Evolutionary conservation across 53 echinoderm and acorn worm species (phyloP), one percentile per base, ranked within the genome.

Genomic region (Hippasteria phrygiana): DNA sequence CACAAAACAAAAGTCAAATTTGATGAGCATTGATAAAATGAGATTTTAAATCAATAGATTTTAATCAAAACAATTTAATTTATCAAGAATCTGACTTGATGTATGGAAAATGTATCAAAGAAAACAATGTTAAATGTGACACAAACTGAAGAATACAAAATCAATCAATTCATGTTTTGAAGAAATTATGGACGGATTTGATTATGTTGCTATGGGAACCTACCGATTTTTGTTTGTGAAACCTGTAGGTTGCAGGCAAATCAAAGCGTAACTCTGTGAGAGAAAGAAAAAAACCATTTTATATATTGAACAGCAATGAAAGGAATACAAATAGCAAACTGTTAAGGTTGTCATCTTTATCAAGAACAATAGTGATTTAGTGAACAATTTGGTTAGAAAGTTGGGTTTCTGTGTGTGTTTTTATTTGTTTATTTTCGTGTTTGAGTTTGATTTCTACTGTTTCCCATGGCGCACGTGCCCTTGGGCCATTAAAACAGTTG

Each of bases 141-240:
- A 72, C 72, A 37, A 33, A 5, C 6, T 26, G 6, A 27, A 27
- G 24, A 31, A 27, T 42, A 7, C 17, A 76, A 76, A 27, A 8
- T 77, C 77, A 45, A 48, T 48, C 48, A 10, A 48, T n/a, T 45
- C 46, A 45, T 11, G 11, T 45, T 18, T 18, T 12, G 3, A 56
- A 3, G 3, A 56, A 56, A 56, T 12, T 12, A 18, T 56, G 20
- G 26, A 48, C 1, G 10, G 27, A 33, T 33, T 66, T 32, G 7
- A 39, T 1, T 80, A 12, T 37, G 29, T 37, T 16, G 40, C 4
- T 54, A 66, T 34, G 73, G 28, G 55, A 31, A 93, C 93, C 17
- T 88, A 96, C 96, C 14, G 96, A 96, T 71, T 94, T 94, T 41
- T 96, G 94, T 39, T 96, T 96, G 79, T 96, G 96, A 59, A 96